phyloP scores from a whole-genome alignment of 2,797 vertebrate genomes.

The Buphagus erythrorhynchus region DNA sequence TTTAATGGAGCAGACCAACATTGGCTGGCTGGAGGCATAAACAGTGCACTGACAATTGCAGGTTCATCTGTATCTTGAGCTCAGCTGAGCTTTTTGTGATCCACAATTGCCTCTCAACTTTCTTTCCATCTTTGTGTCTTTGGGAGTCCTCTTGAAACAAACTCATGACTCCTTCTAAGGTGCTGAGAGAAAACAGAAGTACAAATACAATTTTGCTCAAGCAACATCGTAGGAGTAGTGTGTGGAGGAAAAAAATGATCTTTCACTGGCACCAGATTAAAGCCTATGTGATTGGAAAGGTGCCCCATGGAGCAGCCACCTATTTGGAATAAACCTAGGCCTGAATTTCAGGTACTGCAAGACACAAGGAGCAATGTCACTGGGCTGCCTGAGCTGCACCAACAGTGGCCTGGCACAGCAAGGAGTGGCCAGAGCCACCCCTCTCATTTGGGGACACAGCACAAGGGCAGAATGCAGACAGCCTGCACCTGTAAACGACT shows the following conservation, averaged over 20 bases:
- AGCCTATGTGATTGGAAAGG: not conserved
- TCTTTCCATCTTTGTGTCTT: not conserved
- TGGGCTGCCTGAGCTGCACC: not conserved
- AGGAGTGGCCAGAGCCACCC: not conserved
- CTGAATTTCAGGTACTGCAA: not conserved
- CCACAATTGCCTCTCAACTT: not conserved
- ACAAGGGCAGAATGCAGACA: rapidly evolving
- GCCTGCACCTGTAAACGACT: not conserved
- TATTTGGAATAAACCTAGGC: not conserved
- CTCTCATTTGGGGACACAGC: not conserved
- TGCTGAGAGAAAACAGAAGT: not conserved
- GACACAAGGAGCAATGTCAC: not conserved
- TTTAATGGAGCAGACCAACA: not conserved
- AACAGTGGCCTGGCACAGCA: rapidly evolving
- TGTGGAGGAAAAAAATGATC: rapidly evolving
- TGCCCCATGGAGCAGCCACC: rapidly evolving
- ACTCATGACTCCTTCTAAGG: not conserved
- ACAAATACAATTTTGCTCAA: not conserved
- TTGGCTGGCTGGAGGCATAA: not conserved
- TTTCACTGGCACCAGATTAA: not conserved
- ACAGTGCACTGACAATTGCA: not conserved
- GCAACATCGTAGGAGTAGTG: not conserved
- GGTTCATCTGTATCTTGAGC: not conserved
- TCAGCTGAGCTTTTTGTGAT: not conserved
- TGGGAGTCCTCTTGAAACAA: not conserved